A percentile compares a stretch with the other conserved stretches of the same genome.
phyloP scores from a whole-genome alignment of 2,113 vertebrate species.

The Otocyon megalotis region DNA sequence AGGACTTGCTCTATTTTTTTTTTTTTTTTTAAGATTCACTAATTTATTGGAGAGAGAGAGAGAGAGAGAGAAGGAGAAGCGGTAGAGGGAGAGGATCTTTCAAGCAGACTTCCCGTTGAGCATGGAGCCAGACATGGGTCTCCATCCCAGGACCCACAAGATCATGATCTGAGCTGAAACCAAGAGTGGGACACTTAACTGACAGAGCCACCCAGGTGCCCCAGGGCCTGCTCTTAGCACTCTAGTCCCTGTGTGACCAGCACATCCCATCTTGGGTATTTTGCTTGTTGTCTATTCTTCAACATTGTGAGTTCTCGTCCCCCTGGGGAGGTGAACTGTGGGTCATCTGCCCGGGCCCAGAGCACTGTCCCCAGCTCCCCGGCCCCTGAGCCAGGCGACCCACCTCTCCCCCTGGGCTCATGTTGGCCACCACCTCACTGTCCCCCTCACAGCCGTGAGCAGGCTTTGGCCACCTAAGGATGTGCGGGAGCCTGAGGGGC shows the following conservation, averaged over 20 bases:
- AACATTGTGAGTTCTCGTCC: fast-evolving
- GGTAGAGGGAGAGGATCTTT: not conserved
- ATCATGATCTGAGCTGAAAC: not conserved
- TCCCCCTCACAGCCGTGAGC: fast-evolving
- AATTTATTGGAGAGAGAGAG: not conserved
- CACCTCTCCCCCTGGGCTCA: fast-evolving
- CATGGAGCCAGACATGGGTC: not conserved
- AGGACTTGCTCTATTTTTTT: not conserved
- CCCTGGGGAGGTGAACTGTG: not conserved
- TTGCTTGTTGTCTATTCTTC: not conserved
- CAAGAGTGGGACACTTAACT: not conserved
- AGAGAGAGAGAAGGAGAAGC: not conserved
- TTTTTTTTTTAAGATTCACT: not conserved
- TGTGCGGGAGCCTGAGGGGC: slow-evolving; percentile 55
- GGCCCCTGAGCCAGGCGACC: not conserved
- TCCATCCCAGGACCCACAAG: not conserved
- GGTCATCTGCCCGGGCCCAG: fast-evolving
- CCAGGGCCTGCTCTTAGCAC: fast-evolving
- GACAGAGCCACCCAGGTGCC: not conserved
- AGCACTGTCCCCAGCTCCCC: not conserved
- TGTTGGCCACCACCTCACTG: not conserved
- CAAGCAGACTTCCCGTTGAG: not conserved
- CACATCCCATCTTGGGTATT: not conserved
- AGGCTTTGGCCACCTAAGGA: slow-evolving; percentile 50
- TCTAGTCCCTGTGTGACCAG: not conserved